Evolutionary conservation across 2,888 invertebrate genomes (phyloP), one percentile per base, ranked within the genome.

Genomic region (Tachina lurida): DNA sequence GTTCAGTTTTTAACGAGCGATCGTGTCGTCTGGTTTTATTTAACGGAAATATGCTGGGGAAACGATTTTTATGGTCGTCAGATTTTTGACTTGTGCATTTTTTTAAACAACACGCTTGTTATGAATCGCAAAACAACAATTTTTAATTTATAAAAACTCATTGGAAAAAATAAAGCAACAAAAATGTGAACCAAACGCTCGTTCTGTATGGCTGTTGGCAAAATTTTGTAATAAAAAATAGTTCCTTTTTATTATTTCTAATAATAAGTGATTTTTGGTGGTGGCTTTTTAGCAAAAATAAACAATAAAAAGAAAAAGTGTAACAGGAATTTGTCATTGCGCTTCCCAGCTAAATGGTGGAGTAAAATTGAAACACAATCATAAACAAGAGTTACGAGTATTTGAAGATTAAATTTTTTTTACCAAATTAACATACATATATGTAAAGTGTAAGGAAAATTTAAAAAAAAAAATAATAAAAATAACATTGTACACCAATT

Each of bases 1-100:
- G 83, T 87, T 90, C 89, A 91, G 91, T 91, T 89, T 88, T 87
- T 80, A 89, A 88, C 88, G 83, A 85, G 88, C 90, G 91, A 91
- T 91, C 91, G 90, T 86, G 88, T 86, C 84, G 90, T 80, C 84
- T 84, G 89, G 91, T 90, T 67, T 88, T 88, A 86, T 88, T 82
- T 80, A 67, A 67, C 78, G 87, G 86, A 73, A 76, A 76, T 73
- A 76, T 79, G 67, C 60, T 49, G 31, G 19, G 8, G 52, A 68
- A 67, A 17, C 65, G 58, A 41, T 63, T 73, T 65, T 56, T 71
- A 56, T 13, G 12, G 9, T 43, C n/a, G 15, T 60, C 43, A 45
- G 22, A 58, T 49, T 74, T 52, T 71, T 41, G 5, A 31, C 31
- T 19, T 17, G 17, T 49, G 47, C 3, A 43, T 17, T 62, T 58